Base-by-base conservation (phyloP, 2,888 invertebrate genomes). In the Eudemis profundana region DNA sequence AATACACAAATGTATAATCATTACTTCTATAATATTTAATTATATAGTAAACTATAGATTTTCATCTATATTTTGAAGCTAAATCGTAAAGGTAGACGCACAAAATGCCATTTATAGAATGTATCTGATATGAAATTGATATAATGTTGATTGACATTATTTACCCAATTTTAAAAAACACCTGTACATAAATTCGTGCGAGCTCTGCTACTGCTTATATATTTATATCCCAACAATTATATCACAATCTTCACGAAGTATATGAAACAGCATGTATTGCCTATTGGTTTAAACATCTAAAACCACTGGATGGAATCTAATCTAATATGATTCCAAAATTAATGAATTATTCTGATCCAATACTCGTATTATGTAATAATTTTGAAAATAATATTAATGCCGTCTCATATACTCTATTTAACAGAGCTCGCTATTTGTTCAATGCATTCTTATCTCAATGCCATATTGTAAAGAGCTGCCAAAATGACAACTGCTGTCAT, bases 61-160 rank as follows among this genome's bases (percentile, higher is more conserved):
- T 19, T 21, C 29, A 40, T 50, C 50, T 42, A 47, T 68, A 40
- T 19, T 29, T 54, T 40, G 50, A 75, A 77, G 73, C 72, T 75
- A 73, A 69, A 70, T 70, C 71, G 73, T 78, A 77, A 82, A 83
- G 78, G 78, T 78, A 77, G 76, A 72, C 78, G 79, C 77, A 77
- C 79, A 77, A 78, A 60, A 78, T 76, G 79, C 78, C 74, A 78
- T 78, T 75, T 82, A 79, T 78, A 64, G 44, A 64, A 64, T 57
- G 63, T 49, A 63, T 50, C 76, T 89, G 90, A 90, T 91, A 91
- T 91, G 90, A 89, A 89, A 89, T 89, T 87, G 89, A 89, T 91
- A 90, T 88, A 78, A 83, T 79, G 77, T 82, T 83, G 85, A 90
- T 89, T 90, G 89, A 90, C 89, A 84, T 88, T 82, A 84, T 84